Base-by-base conservation (phyloP, 2,113 vertebrate species). In the Pteronura brasiliensis region DNA sequence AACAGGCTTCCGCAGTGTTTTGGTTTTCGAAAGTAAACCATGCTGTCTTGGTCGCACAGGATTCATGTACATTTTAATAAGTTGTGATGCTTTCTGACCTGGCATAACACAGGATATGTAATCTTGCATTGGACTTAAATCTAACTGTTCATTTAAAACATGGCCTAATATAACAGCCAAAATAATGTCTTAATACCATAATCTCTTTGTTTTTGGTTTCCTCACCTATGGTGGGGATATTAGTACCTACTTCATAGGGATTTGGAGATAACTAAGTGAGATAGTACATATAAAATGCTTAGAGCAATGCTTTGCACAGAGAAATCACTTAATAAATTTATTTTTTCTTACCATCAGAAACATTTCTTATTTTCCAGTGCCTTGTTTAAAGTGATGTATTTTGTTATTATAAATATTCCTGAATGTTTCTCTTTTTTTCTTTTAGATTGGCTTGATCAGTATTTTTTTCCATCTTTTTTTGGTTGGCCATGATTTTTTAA, bases 31-130 rank as follows among this genome's bases (percentile, higher is more conserved):
- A 71, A 90, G 47, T 44, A 59, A 20, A 69, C 15, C 36, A 31
- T 7, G 18, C 52, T 57, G 42, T 36, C 39, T 55, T 85, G 95
- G 76, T 67, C 17, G 76, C n/a, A 69, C 1, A 88, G 39, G 25
- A 71, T 92, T 74, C 93, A 7, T 93, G 36, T 59, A 63, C 31
- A 44, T 7, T 82, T 96, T 92, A 81, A 97, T 76, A 92, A 81
- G 44, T 27, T 67, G 55, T 23, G 57, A 65, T 90, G 74, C 21
- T 83, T 95, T 72, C 57, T 71, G 36, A 80, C 31, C 29, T 31
- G 49, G 27, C 3, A 23, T 88, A 90, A 20, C 7, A 52, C 34
- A 88, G 57, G 91, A 47, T 84, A 6, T 36, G 15, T 14, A 65
- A 72, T 83, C 39, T 25, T 82, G 15, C 17, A 49, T 55, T 93